Conservation (phyloP, 1,140 invertebrate genomes). For the Cyclina sinensis region DNA sequence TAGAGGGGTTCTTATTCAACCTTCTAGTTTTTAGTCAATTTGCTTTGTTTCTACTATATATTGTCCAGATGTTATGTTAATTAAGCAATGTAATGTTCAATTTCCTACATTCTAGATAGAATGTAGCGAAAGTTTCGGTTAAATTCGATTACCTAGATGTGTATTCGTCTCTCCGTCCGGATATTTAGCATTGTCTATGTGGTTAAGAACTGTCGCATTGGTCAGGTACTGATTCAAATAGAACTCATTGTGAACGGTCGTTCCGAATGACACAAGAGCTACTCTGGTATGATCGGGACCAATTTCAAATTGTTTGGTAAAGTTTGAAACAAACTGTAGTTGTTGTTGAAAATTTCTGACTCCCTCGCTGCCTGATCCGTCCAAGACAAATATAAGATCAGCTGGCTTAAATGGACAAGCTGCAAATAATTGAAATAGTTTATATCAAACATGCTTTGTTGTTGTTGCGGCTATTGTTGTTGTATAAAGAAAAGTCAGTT, state of each 20-base stretch:
- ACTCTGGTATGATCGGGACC: constrained; percentile 62
- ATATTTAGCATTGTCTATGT: constrained; percentile 64
- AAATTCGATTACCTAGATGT: constrained; percentile 54
- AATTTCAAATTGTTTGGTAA: constrained; percentile 73
- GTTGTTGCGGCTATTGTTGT: too few relatives aligned
- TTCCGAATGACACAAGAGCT: constrained; percentile 66
- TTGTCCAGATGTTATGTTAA: too few relatives aligned
- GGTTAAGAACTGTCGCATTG: constrained; percentile 49
- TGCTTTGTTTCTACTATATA: too few relatives aligned
- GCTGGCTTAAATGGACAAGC: constrained; percentile 59
- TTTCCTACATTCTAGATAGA: too few relatives aligned
- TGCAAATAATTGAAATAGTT: too few relatives aligned
- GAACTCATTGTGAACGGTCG: constrained; percentile 55
- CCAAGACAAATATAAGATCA: constrained; percentile 78
- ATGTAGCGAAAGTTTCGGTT: too few relatives aligned
- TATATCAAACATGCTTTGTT: too few relatives aligned
- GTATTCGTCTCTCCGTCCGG: constrained; percentile 68
- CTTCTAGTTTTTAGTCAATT: too few relatives aligned
- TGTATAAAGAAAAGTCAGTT: too few relatives aligned
- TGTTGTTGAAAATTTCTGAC: constrained; percentile 70
- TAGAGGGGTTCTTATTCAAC: too few relatives aligned
- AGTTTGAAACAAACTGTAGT: constrained; percentile 73
- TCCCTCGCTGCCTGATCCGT: constrained; percentile 74
- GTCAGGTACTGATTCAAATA: constrained; percentile 64
- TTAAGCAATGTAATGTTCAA: too few relatives aligned